Evolutionary conservation across 2,113 vertebrate species (phyloP), one percentile per base, ranked within the genome.

Genomic region (Ascaphus truei): DNA sequence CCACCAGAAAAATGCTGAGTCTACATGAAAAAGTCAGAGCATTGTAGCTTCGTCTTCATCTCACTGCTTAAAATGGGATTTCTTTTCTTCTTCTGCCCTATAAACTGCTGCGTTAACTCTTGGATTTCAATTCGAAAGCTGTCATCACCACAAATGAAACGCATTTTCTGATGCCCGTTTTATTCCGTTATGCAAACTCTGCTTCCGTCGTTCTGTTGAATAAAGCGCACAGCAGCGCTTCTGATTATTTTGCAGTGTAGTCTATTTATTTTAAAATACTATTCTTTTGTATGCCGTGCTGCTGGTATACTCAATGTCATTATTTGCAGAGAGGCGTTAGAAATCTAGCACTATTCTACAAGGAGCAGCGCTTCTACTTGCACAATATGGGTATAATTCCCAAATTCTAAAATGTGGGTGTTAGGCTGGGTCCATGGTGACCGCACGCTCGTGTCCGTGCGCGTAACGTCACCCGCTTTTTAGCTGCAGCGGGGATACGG

Each of bases 51-150:
- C 41, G 22, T 56, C 34, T 25, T 34, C 12, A 39, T 18, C 12
- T 33, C 3, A 5, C 33, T 37, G 10, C n/a, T 45, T 20, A 7
- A 18, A 45, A 20, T 9, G 41, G 20, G 41, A 45, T 18, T 63
- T 27, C 22, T 29, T 18, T 47, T 61, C 22, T 12, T 13, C 12
- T 18, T 9, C 26, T 16, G 31, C 20, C 5, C n/a, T 45, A 4
- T 65, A 36, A 65, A 41, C 63, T 55, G 27, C 50, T 15, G 63
- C 26, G 23, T 50, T 12, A n/a, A 22, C 18, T 43, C 26, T 18
- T 16, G 41, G 2, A 45, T 53, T 56, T 56, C 31, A 66, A 55
- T 66, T 66, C 34, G 23, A 29, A 56, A 66, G 33, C 63, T 66
- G 63, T 55, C 63, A 66, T 39, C 34, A 39, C 18, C 50, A 27